These are phyloP conservation scores for Stylophora pistillata DNA, from an alignment of 64 coral and sea anemone species.

Conservation along the genomic window DNA sequence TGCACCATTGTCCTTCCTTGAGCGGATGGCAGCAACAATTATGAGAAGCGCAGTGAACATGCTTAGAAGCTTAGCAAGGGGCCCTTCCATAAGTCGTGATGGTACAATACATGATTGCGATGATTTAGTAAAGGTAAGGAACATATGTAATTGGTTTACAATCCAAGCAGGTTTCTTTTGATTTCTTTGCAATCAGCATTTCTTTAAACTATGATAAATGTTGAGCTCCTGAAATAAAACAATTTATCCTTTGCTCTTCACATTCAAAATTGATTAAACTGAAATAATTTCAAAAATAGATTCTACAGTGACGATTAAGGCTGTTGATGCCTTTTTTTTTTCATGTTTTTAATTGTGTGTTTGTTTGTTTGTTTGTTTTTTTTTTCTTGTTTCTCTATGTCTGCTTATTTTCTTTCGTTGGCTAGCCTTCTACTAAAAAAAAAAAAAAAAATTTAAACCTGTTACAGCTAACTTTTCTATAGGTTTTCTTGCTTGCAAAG, in stretches of 20 bases:
- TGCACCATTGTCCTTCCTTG: not conserved
- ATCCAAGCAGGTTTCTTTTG: not conserved
- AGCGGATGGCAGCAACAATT: not conserved
- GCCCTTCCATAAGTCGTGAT: not conserved
- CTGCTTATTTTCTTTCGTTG: not conserved
- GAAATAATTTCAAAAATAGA: too few species aligned
- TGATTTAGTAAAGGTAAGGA: slow-evolving; percentile 5
- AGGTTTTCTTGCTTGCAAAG: not conserved
- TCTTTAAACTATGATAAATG: too few species aligned
- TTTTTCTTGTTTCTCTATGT: not conserved
- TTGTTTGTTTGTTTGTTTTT: not conserved
- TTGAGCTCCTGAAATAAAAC: too few species aligned
- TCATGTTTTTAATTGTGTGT: not conserved
- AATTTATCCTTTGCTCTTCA: too few species aligned
- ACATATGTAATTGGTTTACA: too few species aligned
- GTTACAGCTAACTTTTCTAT: too few species aligned
- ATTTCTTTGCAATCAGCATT: not conserved
- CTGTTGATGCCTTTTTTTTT: not conserved
- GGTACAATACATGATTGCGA: not conserved
- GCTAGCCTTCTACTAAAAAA: not conserved
- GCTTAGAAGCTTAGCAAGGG: not conserved
- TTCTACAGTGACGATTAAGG: too few species aligned
- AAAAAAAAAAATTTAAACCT: too few species aligned
- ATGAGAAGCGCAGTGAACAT: not conserved
- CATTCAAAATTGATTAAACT: too few species aligned